Conservation (phyloP, 2,888 invertebrate species). For the Hypomecis punctinalis region DNA sequence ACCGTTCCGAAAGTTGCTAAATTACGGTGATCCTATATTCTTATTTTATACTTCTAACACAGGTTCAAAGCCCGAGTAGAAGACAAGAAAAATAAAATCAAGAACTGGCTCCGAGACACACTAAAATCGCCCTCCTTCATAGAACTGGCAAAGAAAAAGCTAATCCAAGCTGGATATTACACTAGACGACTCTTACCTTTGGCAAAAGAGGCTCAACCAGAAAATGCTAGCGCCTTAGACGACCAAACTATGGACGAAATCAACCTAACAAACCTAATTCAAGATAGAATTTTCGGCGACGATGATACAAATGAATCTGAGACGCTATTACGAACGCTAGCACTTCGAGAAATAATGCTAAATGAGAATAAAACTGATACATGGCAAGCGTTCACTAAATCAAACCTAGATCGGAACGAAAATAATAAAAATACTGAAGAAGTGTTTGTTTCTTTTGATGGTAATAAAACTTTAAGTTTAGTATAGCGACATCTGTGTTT, state of each 20-base stretch:
- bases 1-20: too few relatives aligned
- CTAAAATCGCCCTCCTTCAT: constrained; percentile 71
- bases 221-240: constrained; percentile 52
- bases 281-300: constrained; percentile 65
- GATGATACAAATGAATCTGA: constrained; percentile 65
- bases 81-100: constrained; percentile 77
- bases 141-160: constrained; percentile 71
- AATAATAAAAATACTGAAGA: background rate
- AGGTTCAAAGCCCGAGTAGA: constrained; percentile 77
- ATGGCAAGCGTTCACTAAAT: constrained; percentile 3
- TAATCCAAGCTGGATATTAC: constrained; percentile 64
- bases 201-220: constrained; percentile 28
- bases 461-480: constrained; percentile 11
- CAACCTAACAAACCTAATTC: constrained; percentile 71
- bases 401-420: constrained; percentile 30
- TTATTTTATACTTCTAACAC: constrained; percentile 3
- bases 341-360: constrained; percentile 67
- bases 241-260: constrained; percentile 70
- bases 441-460: constrained; percentile 25
- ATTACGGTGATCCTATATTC: too few relatives aligned
- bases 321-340: constrained; percentile 64
- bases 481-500: constrained; percentile 25
- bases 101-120: constrained; percentile 73
- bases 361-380: constrained; percentile 36
- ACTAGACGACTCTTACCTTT: constrained; percentile 35